Conservation (phyloP, 2,888 invertebrate species). For the Andrena hattorfiana region DNA sequence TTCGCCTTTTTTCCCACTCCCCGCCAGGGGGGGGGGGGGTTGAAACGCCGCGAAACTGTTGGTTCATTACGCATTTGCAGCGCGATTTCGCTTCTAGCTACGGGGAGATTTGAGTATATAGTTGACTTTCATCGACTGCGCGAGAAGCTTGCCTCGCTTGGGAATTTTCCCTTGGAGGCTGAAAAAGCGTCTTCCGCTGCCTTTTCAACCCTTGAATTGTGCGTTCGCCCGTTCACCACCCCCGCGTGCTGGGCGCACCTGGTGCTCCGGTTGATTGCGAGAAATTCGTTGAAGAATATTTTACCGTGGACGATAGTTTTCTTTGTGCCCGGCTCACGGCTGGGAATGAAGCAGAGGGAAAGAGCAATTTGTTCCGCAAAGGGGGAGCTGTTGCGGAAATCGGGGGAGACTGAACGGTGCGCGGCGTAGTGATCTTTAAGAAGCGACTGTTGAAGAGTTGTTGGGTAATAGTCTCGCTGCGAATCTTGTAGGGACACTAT, state of each 20-base stretch:
- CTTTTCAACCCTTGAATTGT: slow-evolving; percentile 11
- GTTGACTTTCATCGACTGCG: slow-evolving; percentile 23
- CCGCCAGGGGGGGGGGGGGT: not conserved
- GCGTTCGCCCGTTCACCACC: not conserved
- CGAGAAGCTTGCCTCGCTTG: slow-evolving; percentile 9
- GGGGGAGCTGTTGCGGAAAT: not conserved
- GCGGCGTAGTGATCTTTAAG: not conserved
- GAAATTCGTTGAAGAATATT: slow-evolving; percentile 18
- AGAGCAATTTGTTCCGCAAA: not conserved
- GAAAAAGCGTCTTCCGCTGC: slow-evolving; percentile 16
- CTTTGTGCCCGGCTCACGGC: not conserved
- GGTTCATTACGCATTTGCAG: slow-evolving; percentile 39
- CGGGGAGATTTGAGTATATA: slow-evolving; percentile 21
- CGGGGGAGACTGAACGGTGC: not conserved
- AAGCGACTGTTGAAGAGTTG: not conserved
- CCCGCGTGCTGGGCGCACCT: not conserved
- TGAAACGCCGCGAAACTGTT: slow-evolving; percentile 28
- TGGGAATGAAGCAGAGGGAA: not conserved
- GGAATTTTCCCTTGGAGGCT: not conserved
- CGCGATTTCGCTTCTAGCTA: slow-evolving; percentile 16
- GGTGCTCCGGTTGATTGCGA: slow-evolving; percentile 16
- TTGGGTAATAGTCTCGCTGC: not conserved
- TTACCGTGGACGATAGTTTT: slow-evolving; percentile 12
- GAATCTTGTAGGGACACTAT: too few species aligned
- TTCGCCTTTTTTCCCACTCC: slow-evolving; percentile 5